Evolutionary conservation across 1,140 invertebrate genomes (phyloP), one percentile per base, ranked within the genome.

Genomic region (Drosophila lowei): DNA sequence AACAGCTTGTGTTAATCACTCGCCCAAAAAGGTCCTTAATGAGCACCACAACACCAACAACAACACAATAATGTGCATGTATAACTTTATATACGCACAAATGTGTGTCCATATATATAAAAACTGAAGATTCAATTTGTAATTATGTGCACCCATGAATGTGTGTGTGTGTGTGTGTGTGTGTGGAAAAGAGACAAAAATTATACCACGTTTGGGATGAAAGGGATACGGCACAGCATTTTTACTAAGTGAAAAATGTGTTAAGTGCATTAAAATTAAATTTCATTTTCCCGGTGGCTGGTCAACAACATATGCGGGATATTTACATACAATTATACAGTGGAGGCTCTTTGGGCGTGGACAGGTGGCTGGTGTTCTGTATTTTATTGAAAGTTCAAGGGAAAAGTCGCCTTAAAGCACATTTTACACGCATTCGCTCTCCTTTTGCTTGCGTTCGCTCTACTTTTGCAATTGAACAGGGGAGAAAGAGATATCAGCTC

Each of bases 1-100:
- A 79, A 72, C 80, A 84, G 80, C 80, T 84, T 84, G 80, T 84
- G 80, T 84, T 84, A 85, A 84, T 85, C 66, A 77, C 80, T 76
- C 46, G 63, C 63, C 80, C 76, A 74, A 85, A 86, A 85, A 81
- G 53, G 30, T 30, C 60, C 72, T 85, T 85, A 85, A 85, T 85
- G 80, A 86, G 81, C 77, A 74, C 64, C 67, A 60, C 71, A 76
- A 49, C 30, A 8, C 46, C 46, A 66, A 18, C 23, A 44, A 62
- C 57, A 63, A 6, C 46, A 46, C 58, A 62, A 42, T 0, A 30
- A 30, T 30, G 30, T 8, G 7, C 7, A 8, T 30, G 28, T 30
- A 2, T 9, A 9, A 18, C 18, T 18, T 18, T 30, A 30, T 9
- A 9, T 30, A 30, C 28, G n/a, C n/a, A n/a, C n/a, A n/a, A n/a